Conservation (phyloP, 1,140 invertebrate species). For the Scaptomyza hsui region DNA sequence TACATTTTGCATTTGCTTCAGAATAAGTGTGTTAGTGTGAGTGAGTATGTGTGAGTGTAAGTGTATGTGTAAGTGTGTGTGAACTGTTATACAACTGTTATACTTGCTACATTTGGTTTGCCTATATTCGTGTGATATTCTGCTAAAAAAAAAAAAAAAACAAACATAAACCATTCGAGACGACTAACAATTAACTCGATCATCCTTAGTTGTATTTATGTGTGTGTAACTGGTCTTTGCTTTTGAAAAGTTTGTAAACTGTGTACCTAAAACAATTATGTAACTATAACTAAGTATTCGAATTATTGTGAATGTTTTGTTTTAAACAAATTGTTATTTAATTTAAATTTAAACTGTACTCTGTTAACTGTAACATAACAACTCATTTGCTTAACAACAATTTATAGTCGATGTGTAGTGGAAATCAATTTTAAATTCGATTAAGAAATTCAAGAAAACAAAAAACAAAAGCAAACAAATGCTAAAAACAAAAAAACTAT, state of each 20-base stretch:
- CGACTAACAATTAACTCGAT: too few species aligned
- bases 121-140: slow-evolving; percentile 78
- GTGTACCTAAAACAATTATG: slow-evolving; percentile 67
- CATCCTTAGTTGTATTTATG: slow-evolving; percentile 46
- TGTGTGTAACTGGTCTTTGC: slow-evolving; percentile 49
- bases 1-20: too few species aligned
- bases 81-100: slow-evolving; percentile 70
- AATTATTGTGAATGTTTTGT: slow-evolving; percentile 60
- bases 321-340: slow-evolving; percentile 64
- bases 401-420: slow-evolving; percentile 63
- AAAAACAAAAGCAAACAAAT: not conserved
- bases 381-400: slow-evolving; percentile 24
- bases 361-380: slow-evolving; percentile 42
- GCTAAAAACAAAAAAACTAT: slow-evolving; percentile 2
- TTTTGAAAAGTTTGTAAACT: slow-evolving; percentile 73
- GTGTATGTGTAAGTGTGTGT: slow-evolving; percentile 6
- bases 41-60: not conserved
- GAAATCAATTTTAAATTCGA: slow-evolving; percentile 32
- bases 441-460: slow-evolving; percentile 13
- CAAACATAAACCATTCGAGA: slow-evolving; percentile 6
- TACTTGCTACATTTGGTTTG: slow-evolving; percentile 62
- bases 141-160: slow-evolving; percentile 41
- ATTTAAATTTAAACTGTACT: slow-evolving; percentile 28
- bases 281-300: slow-evolving; percentile 55
- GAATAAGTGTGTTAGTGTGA: slow-evolving; percentile 3